Conservation (phyloP, 1,140 invertebrate genomes). For the Sitophilus oryzae region DNA sequence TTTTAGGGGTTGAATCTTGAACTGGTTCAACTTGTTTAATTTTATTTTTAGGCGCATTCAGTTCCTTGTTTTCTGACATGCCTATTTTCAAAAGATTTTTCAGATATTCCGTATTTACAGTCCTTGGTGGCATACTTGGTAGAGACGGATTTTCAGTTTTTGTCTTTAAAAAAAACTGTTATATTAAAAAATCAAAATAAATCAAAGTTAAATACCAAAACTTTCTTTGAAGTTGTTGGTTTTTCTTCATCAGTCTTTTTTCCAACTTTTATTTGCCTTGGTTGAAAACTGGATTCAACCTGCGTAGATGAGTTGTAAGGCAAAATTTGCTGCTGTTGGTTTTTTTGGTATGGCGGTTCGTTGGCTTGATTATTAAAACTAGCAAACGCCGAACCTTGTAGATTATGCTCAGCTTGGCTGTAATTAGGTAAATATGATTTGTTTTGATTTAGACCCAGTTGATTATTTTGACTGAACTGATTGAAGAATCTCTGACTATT, state of each 20-base stretch:
- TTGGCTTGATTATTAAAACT: background rate
- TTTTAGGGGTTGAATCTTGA: too few relatives aligned
- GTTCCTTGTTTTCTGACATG: background rate
- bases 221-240: too few relatives aligned
- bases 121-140: too few relatives aligned
- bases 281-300: too few relatives aligned
- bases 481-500: conserved; percentile 10
- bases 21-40: background rate
- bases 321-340: background rate
- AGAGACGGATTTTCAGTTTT: too few relatives aligned
- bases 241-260: too few relatives aligned
- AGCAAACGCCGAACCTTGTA: background rate
- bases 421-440: too few relatives aligned
- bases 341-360: background rate
- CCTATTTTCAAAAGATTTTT: conserved; percentile 32
- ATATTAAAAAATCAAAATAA: too few relatives aligned
- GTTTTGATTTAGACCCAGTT: conserved; percentile 1
- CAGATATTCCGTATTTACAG: conserved; percentile 26
- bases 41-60: background rate
- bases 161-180: too few relatives aligned
- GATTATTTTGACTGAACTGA: conserved; percentile 5
- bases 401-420: background rate
- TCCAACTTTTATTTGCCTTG: too few relatives aligned
- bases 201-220: too few relatives aligned
- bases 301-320: background rate